phyloP scores from a whole-genome alignment of 2,797 vertebrate genomes.

The Hemitrygon akajei region DNA sequence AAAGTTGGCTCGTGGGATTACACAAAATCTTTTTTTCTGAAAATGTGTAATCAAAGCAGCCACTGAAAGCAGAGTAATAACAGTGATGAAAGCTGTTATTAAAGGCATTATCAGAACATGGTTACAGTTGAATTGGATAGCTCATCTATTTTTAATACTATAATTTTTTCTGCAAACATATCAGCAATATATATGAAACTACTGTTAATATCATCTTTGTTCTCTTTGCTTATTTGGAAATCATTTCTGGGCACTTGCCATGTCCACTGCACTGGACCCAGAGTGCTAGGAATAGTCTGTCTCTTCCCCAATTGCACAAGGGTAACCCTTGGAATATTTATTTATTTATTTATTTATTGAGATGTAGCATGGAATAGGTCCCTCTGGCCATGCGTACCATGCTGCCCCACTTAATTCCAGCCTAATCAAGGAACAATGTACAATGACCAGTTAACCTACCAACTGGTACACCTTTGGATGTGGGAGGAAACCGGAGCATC shows the following conservation, averaged over 20 bases:
- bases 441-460: too few relatives aligned
- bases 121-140: conserved; percentile 19
- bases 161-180: conserved; percentile 3
- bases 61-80: conserved; percentile 19
- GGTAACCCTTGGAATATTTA: too few relatives aligned
- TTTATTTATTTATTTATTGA: too few relatives aligned
- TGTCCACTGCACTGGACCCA: neutral
- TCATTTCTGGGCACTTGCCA: neutral
- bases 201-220: neutral
- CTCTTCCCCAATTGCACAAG: neutral
- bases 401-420: too few relatives aligned
- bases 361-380: too few relatives aligned
- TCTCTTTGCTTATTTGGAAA: neutral
- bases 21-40: conserved; percentile 5
- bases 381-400: too few relatives aligned
- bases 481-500: too few relatives aligned
- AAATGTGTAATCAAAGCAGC: conserved; percentile 34
- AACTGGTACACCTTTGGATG: too few relatives aligned
- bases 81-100: conserved; percentile 28
- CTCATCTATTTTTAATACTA: conserved; percentile 28
- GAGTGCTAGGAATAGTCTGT: neutral
- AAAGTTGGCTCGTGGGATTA: conserved; percentile 25
- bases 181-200: neutral
- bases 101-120: conserved; percentile 29
- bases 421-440: too few relatives aligned